Evolutionary conservation across 2,113 vertebrate species (phyloP).

Genomic region (Alethe diademata): DNA sequence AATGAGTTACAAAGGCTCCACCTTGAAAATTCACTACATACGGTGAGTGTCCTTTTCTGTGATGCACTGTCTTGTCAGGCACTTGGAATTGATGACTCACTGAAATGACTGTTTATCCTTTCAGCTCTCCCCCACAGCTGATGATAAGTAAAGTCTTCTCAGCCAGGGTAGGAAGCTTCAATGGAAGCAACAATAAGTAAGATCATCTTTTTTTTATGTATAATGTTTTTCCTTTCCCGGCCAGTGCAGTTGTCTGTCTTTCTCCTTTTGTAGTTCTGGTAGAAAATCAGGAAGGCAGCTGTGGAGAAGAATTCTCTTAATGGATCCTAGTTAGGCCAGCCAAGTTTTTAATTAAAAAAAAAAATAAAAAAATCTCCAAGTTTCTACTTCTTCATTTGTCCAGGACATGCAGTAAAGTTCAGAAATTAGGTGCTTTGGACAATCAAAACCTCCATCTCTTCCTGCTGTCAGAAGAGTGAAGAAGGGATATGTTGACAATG

Average conservation of each 20-base stretch:
- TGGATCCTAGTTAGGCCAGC: neutral
- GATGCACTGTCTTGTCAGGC: neutral
- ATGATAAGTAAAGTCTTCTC: constrained; percentile 93
- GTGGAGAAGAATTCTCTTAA: neutral
- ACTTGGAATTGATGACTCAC: neutral
- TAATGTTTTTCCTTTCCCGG: neutral
- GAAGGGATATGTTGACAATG: neutral
- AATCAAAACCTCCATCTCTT: neutral
- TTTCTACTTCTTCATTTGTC: neutral
- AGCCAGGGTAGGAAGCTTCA: constrained; percentile 82
- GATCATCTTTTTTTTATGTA: neutral
- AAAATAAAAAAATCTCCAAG: neutral
- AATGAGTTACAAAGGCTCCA: constrained; percentile 88
- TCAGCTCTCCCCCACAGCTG: constrained; percentile 86
- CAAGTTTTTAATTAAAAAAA: neutral
- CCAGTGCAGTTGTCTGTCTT: neutral
- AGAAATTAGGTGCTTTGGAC: neutral
- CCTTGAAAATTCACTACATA: constrained; percentile 87
- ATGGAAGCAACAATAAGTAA: constrained; percentile 86
- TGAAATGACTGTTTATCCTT: constrained; percentile 38
- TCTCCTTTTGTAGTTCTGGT: neutral
- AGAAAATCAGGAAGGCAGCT: neutral
- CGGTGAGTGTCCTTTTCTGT: constrained; percentile 72
- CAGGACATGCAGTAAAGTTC: neutral
- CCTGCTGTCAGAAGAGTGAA: neutral